Conservation (phyloP, 2,113 vertebrate species). For the Petrocephalus zakoni region DNA sequence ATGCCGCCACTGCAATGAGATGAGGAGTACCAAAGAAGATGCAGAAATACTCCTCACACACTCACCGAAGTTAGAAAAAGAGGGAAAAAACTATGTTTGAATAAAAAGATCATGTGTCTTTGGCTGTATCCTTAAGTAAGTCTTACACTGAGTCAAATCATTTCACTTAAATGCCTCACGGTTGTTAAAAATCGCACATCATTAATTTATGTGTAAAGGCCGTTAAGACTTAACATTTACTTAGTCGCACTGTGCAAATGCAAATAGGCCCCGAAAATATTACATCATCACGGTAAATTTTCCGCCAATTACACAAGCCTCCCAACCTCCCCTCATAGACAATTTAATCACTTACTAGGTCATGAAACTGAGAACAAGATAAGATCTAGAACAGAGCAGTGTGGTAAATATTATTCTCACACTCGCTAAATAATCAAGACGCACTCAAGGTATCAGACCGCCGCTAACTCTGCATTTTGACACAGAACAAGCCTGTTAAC, state of each 20-base stretch:
- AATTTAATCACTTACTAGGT: constrained; percentile 47
- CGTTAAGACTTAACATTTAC: constrained; percentile 8
- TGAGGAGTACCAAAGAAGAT: neutral
- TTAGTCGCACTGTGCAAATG: neutral
- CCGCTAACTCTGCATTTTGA: neutral
- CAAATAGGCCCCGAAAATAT: constrained; percentile 15
- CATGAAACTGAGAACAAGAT: constrained; percentile 47
- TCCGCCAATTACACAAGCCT: constrained; percentile 11
- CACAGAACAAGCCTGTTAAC: neutral
- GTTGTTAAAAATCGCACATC: constrained; percentile 1
- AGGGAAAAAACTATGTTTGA: neutral
- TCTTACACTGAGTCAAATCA: neutral
- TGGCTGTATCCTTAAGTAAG: neutral
- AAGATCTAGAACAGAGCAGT: constrained; percentile 35
- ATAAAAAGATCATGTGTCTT: neutral
- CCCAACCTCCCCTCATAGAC: constrained; percentile 30
- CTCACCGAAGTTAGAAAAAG: neutral
- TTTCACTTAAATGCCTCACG: constrained; percentile 7
- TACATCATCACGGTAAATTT: constrained; percentile 18
- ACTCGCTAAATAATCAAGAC: constrained; percentile 22
- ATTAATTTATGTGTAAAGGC: constrained; percentile 21
- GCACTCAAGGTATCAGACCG: neutral
- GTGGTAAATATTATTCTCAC: constrained; percentile 24
- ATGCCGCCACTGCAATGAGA: neutral
- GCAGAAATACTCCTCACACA: neutral